Conservation (phyloP, 1,140 invertebrate genomes). For the Hormaphis cornu region DNA sequence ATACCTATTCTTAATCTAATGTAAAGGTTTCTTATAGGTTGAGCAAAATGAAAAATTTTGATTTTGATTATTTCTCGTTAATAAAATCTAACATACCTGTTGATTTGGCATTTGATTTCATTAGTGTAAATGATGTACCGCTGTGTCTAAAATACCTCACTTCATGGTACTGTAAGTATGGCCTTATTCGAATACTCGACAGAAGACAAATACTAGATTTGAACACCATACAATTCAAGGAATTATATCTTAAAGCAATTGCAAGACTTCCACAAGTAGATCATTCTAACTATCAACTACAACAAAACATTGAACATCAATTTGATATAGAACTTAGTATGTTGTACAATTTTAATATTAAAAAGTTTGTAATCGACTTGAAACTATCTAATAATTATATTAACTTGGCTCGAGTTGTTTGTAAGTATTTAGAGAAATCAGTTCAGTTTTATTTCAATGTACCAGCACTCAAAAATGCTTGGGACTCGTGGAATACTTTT, state of each 20-base stretch:
- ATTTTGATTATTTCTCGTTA: not conserved
- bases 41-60: not conserved
- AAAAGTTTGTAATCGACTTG: not conserved
- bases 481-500: constrained; percentile 64
- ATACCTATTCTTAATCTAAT: no score
- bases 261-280: constrained; percentile 3
- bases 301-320: not conserved
- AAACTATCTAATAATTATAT: not conserved
- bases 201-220: not conserved
- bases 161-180: not conserved
- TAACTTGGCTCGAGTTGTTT: constrained; percentile 8
- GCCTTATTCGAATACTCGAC: not conserved
- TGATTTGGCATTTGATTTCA: constrained; percentile 17
- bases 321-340: not conserved
- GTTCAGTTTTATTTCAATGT: constrained; percentile 2
- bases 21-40: not conserved
- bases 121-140: not conserved
- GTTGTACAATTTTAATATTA: not conserved
- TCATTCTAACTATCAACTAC: not conserved
- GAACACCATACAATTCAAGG: not conserved
- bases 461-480: not conserved
- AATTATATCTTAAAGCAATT: not conserved
- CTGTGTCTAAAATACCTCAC: not conserved
- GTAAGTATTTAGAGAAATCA: constrained; percentile 7
- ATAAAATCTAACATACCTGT: constrained; percentile 6